Evolutionary conservation across 2,797 vertebrate species (phyloP).

Genomic region (Pipistrellus nathusii): DNA sequence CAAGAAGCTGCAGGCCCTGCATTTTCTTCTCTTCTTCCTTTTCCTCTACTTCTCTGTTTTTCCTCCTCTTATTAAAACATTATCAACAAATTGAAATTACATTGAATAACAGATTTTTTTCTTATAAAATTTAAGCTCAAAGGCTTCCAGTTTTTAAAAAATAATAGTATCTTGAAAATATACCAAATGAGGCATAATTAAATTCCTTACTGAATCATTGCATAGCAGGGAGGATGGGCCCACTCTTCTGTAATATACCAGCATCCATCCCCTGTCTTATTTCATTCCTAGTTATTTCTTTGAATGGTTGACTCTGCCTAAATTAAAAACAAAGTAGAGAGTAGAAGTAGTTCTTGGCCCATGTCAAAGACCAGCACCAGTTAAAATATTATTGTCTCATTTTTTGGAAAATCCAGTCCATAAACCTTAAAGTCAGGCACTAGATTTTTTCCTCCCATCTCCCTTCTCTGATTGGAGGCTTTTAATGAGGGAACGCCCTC

Average conservation of each 20-base stretch:
- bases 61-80: slow-evolving; percentile 35
- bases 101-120: not conserved
- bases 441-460: not conserved
- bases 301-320: not conserved
- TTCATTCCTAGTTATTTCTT: slow-evolving; percentile 4
- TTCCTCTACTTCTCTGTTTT: not conserved
- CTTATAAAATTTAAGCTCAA: slow-evolving; percentile 3
- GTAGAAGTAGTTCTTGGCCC: not conserved
- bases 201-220: not conserved
- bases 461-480: not conserved
- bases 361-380: not conserved
- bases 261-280: not conserved
- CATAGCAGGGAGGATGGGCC: not conserved
- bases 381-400: not conserved
- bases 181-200: slow-evolving; percentile 4
- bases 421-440: not conserved
- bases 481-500: not conserved
- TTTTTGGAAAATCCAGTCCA: not conserved
- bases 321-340: not conserved
- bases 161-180: slow-evolving; percentile 31
- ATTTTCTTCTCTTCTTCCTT: not conserved
- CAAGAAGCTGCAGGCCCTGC: not conserved
- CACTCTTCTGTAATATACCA: not conserved
- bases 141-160: not conserved
- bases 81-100: slow-evolving; percentile 14